A percentile compares a stretch with the other conserved stretches of the same genome.
Evolutionary conservation across 1,140 invertebrate genomes (phyloP).

Genomic region (Cataglyphis hispanica): DNA sequence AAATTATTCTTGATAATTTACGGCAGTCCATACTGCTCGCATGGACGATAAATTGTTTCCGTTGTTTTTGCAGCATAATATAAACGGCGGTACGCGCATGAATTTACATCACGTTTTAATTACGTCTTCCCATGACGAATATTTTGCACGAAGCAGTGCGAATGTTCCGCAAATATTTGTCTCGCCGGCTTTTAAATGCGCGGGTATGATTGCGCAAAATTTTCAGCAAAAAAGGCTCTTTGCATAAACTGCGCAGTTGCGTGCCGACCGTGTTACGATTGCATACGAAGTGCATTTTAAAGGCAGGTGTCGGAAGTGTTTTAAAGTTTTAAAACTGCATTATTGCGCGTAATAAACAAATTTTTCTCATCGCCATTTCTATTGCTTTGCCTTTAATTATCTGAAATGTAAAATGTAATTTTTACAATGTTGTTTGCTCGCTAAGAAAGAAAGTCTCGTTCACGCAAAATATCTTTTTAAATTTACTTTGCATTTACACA

Average conservation of each 20-base stretch:
- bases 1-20: constrained; percentile 41
- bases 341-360: not conserved
- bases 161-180: constrained; percentile 61
- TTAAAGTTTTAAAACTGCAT: constrained; percentile 3
- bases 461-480: not conserved
- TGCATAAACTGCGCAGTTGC: not conserved
- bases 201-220: constrained; percentile 38
- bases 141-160: constrained; percentile 25
- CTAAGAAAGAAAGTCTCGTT: not conserved
- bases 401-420: constrained; percentile 16
- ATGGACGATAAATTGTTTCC: constrained; percentile 43
- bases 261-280: not conserved
- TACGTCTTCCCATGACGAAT: constrained; percentile 50
- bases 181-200: constrained; percentile 39
- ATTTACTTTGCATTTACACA: not conserved
- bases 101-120: constrained; percentile 61
- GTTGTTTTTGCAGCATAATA: constrained; percentile 50
- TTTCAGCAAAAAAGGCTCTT: constrained; percentile 5
- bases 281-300: not conserved
- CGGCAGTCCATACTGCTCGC: not conserved
- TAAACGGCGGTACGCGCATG: constrained; percentile 21
- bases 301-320: not conserved
- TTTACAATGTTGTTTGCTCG: constrained; percentile 12
- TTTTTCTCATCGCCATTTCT: not conserved
- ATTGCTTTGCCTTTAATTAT: constrained; percentile 7